Base-by-base conservation (phyloP, 2,888 invertebrate species). In the Troides helena region DNA sequence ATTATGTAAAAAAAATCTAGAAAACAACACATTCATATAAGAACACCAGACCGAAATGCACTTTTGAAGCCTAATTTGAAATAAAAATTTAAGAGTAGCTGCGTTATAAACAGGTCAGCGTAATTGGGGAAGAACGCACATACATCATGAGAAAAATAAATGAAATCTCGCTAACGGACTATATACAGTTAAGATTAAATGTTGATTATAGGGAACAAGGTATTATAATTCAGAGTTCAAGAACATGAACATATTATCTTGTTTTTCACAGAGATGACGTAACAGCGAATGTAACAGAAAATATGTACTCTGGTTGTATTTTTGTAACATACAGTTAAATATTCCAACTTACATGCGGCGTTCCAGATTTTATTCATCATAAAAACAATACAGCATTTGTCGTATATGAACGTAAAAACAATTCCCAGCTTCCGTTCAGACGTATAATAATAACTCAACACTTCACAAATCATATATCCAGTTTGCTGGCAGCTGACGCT, bases 301-400 rank as follows among this genome's bases (percentile, higher is more conserved):
- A 53, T n/a, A 53, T 53, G 18, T 53, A 53, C 18, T 1, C 7
- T 18, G 46, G 12, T 14, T 46, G 46, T 46, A 46, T 46, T 12
- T 46, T 46, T 12, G n/a, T n/a, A 53, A 18, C 53, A 53, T 53
- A 53, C 21, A 58, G 57, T 58, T 58, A 23, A 14, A 23, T 23
- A 58, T 58, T 58, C 23, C 57, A 14, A 46, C 58, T 66, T n/a
- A 59, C 46, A n/a, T 65, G 39, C 23, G 39, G 25, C 67, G 50
- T 67, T 36, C 67, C 60, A 67, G 60, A 67, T 67, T 66, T 66
- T 59, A 59, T 30, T 60, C 67, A 67, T 61, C 67, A 67, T 56
- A 67, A 56, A 60, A 67, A 67, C 67, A 67, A 67, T 67, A 61
- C 53, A 36, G 18, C 18, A 39, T 67, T 67, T 53, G 53, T 61